Percentiles rank a stretch among this genome's conserved stretches.
These are phyloP conservation scores for Rugalucina vietnamica DNA, from an alignment of 2,888 invertebrate genomes.

Conservation along the genomic window DNA sequence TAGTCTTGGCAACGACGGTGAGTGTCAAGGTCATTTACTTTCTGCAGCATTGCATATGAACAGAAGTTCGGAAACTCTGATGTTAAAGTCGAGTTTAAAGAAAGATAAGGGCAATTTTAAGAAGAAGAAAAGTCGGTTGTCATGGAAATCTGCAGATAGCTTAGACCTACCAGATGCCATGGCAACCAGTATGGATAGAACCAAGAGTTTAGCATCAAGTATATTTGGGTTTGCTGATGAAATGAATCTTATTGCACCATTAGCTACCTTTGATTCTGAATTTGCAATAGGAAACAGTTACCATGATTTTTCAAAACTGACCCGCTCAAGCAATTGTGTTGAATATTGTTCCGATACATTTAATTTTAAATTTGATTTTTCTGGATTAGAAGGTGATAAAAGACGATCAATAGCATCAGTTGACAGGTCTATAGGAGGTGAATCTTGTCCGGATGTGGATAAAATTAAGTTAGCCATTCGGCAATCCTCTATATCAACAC, in stretches of 20 bases:
- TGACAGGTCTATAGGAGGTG: slow-evolving; percentile 52
- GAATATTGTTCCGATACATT: slow-evolving; percentile 68
- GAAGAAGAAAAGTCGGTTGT: slow-evolving; percentile 66
- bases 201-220: slow-evolving; percentile 73
- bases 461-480: slow-evolving; percentile 58
- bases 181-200: slow-evolving; percentile 69
- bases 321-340: slow-evolving; percentile 46
- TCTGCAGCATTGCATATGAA: slow-evolving; percentile 43
- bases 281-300: slow-evolving; percentile 67
- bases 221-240: slow-evolving; percentile 70
- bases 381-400: slow-evolving; percentile 66
- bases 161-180: slow-evolving; percentile 69
- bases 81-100: slow-evolving; percentile 70
- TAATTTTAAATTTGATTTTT: slow-evolving; percentile 73
- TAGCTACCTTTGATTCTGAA: slow-evolving; percentile 76
- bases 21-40: slow-evolving; percentile 67
- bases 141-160: slow-evolving; percentile 76
- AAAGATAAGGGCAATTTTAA: slow-evolving; percentile 57
- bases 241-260: slow-evolving; percentile 71
- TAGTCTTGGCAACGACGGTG: slow-evolving; percentile 60
- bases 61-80: slow-evolving; percentile 69
- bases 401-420: slow-evolving; percentile 55
- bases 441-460: slow-evolving; percentile 58
- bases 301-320: slow-evolving; percentile 60
- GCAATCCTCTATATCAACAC: slow-evolving; percentile 40